Base-by-base conservation (phyloP, 2,888 invertebrate species). In the Incurvaria masculella region DNA sequence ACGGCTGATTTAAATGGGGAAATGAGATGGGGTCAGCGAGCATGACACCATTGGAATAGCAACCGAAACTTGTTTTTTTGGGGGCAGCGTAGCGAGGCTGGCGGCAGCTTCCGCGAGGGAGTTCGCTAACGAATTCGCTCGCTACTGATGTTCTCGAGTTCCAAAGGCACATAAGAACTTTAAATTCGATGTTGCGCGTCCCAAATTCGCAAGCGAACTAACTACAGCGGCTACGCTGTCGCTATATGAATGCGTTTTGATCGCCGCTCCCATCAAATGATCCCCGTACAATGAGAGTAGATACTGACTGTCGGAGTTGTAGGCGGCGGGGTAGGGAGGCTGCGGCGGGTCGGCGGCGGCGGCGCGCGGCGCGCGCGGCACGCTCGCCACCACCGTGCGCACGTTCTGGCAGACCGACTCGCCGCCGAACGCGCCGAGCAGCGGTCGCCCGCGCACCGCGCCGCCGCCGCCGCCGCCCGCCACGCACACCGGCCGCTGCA, bases 361-460 rank as follows among this genome's bases (percentile, higher is more conserved):
- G 8, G 82, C 82, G 40, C 81, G 80, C 17, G 85, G 68, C 21
- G 82, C 79, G 55, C 49, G 49, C 50, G 62, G 64, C 46, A 90
- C 82, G 57, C 80, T 73, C 43, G 79, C 75, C 48, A 93, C 84
- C 27, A 86, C 79, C 21, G 86, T 84, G 58, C 88, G 81, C 49
- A 91, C 76, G 79, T 92, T 92, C 60, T 87, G 87, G 53, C 87
- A 85, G 46, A 93, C 75, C 64, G 85, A 85, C 60, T 89, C 86
- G 38, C 85, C 85, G 26, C 85, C 80, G 71, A 86, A 91, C 78
- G 90, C 92, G 57, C 62, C 60, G 61, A 76, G 68, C 56, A 76
- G 65, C 44, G 73, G 72, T 58, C 61, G 67, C 55, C 70, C 70
- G 23, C 56, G 40, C 52, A 64, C 61, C 5, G 51, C 23, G 4